phyloP scores from a whole-genome alignment of 1,140 invertebrate species.

The Apis mellifera region Amel_HAv3.1 CM009945.2:4922001-4922500 shows the following conservation, averaged over 20 bases:
- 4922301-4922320: background rate
- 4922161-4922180: background rate
- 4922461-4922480: background rate
- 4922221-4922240: constrained; percentile 31
- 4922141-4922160: constrained; percentile 9
- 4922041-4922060: background rate
- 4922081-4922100: background rate
- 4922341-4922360: background rate
- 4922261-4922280: constrained; percentile 41
- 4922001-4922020: no score
- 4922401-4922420: background rate
- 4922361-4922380: background rate
- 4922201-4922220: background rate
- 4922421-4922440: no score
- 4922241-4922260: constrained; percentile 54
- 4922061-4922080: background rate
- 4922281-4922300: constrained; percentile 44
- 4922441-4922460: background rate
- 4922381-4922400: background rate
- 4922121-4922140: background rate
- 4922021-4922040: background rate
- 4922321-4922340: constrained; percentile 52
- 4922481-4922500: no score
- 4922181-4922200: background rate
- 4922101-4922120: background rate